phyloP scores from a whole-genome alignment of 2,797 vertebrate species.

The Mus minutoides region DNA sequence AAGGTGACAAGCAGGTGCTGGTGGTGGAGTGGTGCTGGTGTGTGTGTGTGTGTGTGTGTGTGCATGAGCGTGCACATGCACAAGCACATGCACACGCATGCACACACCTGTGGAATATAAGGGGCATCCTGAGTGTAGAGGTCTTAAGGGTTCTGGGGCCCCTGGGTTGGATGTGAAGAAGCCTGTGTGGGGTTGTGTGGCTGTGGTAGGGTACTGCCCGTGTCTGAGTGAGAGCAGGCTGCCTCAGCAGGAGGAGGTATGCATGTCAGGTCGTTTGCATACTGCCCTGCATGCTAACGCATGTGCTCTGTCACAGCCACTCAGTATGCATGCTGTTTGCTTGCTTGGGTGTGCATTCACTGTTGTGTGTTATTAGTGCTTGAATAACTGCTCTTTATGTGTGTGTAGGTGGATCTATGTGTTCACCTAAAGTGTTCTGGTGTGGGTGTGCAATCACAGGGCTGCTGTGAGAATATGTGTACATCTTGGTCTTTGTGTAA shows the following conservation, averaged over 20 bases:
- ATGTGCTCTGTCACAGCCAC: slow-evolving; percentile 1
- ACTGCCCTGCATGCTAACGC: not conserved
- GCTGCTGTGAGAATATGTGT: not conserved
- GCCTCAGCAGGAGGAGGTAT: not conserved
- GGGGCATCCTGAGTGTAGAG: not conserved
- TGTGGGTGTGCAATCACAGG: slow-evolving; percentile 28
- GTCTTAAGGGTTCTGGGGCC: not conserved
- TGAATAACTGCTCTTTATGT: not conserved
- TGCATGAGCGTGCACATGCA: not conserved
- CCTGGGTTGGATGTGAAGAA: not conserved
- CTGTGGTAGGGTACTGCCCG: not conserved
- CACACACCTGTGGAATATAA: not conserved
- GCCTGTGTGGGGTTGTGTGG: not conserved
- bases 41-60: not conserved
- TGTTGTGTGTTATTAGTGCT: not conserved
- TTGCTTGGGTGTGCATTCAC: not conserved
- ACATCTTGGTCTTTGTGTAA: slow-evolving; percentile 33
- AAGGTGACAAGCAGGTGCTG: not conserved
- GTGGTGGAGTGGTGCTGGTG: not conserved
- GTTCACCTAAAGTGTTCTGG: slow-evolving; percentile 1
- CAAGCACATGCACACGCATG: not conserved
- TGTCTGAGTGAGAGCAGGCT: slow-evolving; percentile 19
- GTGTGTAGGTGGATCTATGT: slow-evolving; percentile 10
- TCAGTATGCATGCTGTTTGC: not conserved
- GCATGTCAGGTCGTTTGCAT: not conserved